Evolutionary conservation across 2,888 invertebrate genomes (phyloP).

Genomic region (Sipha maydis): DNA sequence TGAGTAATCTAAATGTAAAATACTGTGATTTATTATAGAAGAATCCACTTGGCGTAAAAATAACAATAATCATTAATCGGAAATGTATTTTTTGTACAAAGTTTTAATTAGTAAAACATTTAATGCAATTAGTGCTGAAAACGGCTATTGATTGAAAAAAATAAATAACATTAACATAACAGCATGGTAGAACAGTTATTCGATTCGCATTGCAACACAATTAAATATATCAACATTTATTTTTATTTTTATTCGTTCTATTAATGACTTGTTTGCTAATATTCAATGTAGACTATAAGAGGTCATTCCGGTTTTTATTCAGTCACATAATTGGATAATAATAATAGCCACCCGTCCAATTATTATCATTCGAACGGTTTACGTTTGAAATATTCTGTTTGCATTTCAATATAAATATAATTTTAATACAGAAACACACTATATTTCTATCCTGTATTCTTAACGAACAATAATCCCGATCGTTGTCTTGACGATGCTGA

Average conservation of each 20-base stretch:
- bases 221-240: constrained; percentile 18
- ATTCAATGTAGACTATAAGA: constrained; percentile 17
- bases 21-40: not conserved
- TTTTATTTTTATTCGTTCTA: constrained; percentile 2
- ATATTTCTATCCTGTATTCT: not conserved
- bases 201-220: not conserved
- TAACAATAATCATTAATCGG: not conserved
- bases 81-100: not conserved
- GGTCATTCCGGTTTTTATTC: constrained; percentile 34
- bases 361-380: not conserved
- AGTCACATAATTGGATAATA: constrained; percentile 31
- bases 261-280: constrained; percentile 26
- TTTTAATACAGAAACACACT: not conserved
- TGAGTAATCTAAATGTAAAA: not conserved
- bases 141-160: not conserved
- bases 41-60: not conserved
- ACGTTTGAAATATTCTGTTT: not conserved
- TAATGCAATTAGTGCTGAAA: not conserved
- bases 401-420: not conserved
- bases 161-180: not conserved
- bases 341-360: not conserved
- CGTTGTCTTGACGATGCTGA: not conserved
- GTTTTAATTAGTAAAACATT: not conserved
- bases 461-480: not conserved
- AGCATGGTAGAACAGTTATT: not conserved